A percentile compares a stretch with the other conserved stretches of the same genome.
Conservation (phyloP, 1,140 invertebrate species). For the Drosophila ogumai region DNA sequence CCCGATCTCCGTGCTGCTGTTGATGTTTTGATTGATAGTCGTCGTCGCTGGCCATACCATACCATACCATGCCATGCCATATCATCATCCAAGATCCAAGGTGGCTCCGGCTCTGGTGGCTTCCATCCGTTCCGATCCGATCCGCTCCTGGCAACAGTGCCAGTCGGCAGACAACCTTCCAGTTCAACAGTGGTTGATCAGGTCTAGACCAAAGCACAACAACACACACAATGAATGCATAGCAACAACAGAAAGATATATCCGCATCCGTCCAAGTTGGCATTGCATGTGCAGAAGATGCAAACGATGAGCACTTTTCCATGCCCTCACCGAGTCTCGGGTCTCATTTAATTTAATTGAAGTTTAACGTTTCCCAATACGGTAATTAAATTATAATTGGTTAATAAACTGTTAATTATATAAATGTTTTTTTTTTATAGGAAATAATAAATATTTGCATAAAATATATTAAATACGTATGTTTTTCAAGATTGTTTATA, state of each 20-base stretch:
- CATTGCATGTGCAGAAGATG: slow-evolving; percentile 65
- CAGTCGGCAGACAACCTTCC: slow-evolving; percentile 41
- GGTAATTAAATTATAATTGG: not conserved
- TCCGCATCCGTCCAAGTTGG: slow-evolving; percentile 44
- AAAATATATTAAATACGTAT: not conserved
- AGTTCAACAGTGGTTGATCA: slow-evolving; percentile 49
- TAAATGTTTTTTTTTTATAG: not conserved
- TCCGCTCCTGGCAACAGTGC: slow-evolving; percentile 40
- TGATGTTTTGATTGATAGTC: slow-evolving; percentile 81
- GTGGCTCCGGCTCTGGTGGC: slow-evolving; percentile 37
- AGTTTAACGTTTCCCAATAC: not conserved
- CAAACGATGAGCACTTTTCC: slow-evolving; percentile 64
- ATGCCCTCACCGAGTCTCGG: not conserved
- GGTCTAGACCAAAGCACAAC: slow-evolving; percentile 37
- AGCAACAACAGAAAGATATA: slow-evolving; percentile 24
- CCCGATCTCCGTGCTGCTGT: slow-evolving; percentile 34
- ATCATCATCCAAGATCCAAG: slow-evolving; percentile 37
- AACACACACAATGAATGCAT: slow-evolving; percentile 4
- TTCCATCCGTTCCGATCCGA: slow-evolving; percentile 7
- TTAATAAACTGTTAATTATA: not conserved
- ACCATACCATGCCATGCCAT: slow-evolving; percentile 2
- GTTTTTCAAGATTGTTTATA: not conserved
- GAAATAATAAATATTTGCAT: not conserved
- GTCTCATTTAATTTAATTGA: not conserved
- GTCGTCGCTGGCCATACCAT: slow-evolving; percentile 27